These are phyloP conservation scores for Peromyscus melanophrys DNA, from an alignment of 2,797 vertebrate genomes.

Conservation along the genomic window DNA sequence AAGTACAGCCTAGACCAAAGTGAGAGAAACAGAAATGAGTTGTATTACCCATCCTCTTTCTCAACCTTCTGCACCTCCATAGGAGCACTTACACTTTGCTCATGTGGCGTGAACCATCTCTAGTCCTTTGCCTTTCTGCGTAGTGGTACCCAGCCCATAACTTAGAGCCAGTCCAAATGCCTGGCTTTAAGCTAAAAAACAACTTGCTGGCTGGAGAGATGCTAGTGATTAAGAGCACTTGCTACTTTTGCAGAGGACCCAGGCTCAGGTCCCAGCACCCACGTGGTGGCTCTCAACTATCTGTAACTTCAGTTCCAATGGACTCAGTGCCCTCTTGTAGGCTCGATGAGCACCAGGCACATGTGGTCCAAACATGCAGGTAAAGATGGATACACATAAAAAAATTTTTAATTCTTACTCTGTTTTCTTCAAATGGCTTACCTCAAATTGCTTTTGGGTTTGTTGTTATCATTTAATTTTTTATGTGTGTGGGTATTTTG, in stretches of 20 bases:
- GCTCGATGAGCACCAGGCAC: background rate
- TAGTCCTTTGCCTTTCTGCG: background rate
- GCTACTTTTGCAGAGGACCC: background rate
- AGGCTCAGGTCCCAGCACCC: background rate
- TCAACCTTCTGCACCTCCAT: background rate
- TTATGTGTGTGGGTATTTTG: background rate
- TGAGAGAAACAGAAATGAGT: background rate
- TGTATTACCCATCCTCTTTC: background rate
- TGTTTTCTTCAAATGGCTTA: background rate
- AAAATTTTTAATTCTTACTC: background rate
- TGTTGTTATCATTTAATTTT: background rate
- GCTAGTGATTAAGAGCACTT: background rate
- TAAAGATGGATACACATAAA: background rate
- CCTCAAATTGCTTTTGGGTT: background rate
- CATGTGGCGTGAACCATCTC: background rate
- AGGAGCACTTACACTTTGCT: background rate
- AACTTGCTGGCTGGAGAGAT: background rate
- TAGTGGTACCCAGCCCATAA: background rate
- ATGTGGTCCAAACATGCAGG: background rate
- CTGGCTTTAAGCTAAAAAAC: slow-evolving; percentile 19
- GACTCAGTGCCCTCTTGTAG: background rate
- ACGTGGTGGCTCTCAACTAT: background rate
- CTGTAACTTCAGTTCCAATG: background rate
- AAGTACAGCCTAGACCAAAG: background rate
- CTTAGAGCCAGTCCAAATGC: background rate